phyloP scores from a whole-genome alignment of 1,140 invertebrate genomes.

The Heliconius nattereri region DNA sequence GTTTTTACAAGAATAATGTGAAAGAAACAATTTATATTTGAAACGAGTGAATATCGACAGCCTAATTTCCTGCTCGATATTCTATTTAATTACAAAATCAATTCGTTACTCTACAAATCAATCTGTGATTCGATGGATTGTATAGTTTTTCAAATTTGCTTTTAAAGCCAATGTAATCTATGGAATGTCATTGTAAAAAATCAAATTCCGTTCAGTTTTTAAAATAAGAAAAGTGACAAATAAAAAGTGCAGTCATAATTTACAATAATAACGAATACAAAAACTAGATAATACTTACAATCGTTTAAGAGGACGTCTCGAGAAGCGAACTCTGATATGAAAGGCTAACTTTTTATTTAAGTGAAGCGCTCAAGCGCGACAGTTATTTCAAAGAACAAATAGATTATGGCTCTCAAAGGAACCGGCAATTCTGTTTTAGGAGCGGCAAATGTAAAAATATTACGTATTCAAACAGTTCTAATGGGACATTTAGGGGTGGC shows the following conservation, averaged over 20 bases:
- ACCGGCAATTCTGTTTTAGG: slow-evolving; percentile 78
- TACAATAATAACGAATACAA: slow-evolving; percentile 5
- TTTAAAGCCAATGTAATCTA: slow-evolving; percentile 40
- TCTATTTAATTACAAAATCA: slow-evolving; percentile 67
- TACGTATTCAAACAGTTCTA: slow-evolving; percentile 81
- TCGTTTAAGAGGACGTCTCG: slow-evolving; percentile 26
- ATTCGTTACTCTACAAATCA: slow-evolving; percentile 62
- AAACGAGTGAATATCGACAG: slow-evolving; percentile 49
- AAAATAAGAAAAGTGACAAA: background rate
- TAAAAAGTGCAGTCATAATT: slow-evolving; percentile 14
- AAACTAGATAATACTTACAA: slow-evolving; percentile 16
- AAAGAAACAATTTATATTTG: slow-evolving; percentile 55
- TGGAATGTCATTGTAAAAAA: slow-evolving; percentile 33
- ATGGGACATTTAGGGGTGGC: slow-evolving; percentile 81
- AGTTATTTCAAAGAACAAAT: slow-evolving; percentile 80
- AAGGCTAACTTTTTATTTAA: slow-evolving; percentile 71
- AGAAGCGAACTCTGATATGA: slow-evolving; percentile 40
- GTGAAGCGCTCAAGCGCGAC: slow-evolving; percentile 70
- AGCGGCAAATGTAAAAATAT: slow-evolving; percentile 81
- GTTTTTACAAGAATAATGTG: slow-evolving; percentile 50
- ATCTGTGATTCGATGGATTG: slow-evolving; percentile 47
- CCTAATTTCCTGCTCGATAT: slow-evolving; percentile 54
- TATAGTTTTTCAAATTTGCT: slow-evolving; percentile 44
- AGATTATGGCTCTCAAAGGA: slow-evolving; percentile 80
- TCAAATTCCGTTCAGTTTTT: background rate